Percentiles rank a stretch among this genome's conserved stretches.
These are phyloP conservation scores for Drosophila ambigua DNA, from an alignment of 1,140 invertebrate genomes.

Conservation along the genomic window DNA sequence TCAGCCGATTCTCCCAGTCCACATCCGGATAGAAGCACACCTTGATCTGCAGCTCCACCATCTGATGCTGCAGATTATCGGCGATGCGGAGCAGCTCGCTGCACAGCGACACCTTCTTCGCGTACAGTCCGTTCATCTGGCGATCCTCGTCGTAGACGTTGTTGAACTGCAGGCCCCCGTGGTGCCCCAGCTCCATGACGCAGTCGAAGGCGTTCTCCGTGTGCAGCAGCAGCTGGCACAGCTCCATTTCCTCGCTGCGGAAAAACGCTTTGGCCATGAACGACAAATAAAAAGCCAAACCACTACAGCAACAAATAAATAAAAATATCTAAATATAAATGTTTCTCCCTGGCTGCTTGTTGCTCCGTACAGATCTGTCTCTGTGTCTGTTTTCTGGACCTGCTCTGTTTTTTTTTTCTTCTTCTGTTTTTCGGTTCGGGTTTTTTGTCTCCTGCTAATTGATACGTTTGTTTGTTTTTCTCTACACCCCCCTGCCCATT, in stretches of 20 bases:
- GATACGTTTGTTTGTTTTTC: conserved; percentile 49
- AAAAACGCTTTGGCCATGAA: conserved; percentile 63
- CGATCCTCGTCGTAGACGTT: conserved; percentile 93
- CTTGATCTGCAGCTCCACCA: conserved; percentile 96
- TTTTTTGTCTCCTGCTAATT: conserved; percentile 56
- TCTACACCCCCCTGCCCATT: conserved; percentile 3
- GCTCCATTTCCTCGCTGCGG: conserved; percentile 72
- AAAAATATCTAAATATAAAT: neutral
- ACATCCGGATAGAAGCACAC: conserved; percentile 93
- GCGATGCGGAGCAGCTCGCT: conserved; percentile 96
- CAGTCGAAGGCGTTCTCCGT: conserved; percentile 74
- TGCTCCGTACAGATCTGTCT: too few species aligned
- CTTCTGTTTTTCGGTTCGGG: neutral
- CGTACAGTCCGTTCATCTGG: conserved; percentile 96
- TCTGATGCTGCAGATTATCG: conserved; percentile 96
- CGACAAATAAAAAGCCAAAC: neutral
- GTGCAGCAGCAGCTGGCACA: conserved; percentile 67
- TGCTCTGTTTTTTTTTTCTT: conserved; percentile 1
- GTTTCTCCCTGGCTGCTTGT: neutral
- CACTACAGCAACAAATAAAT: neutral
- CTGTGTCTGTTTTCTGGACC: conserved; percentile 9
- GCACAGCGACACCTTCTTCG: conserved; percentile 94
- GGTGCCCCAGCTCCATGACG: conserved; percentile 60
- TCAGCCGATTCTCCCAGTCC: conserved; percentile 90
- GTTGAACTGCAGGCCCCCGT: conserved; percentile 69